phyloP scores from a whole-genome alignment of 2,888 invertebrate species.

The Deilephila porcellus region DNA sequence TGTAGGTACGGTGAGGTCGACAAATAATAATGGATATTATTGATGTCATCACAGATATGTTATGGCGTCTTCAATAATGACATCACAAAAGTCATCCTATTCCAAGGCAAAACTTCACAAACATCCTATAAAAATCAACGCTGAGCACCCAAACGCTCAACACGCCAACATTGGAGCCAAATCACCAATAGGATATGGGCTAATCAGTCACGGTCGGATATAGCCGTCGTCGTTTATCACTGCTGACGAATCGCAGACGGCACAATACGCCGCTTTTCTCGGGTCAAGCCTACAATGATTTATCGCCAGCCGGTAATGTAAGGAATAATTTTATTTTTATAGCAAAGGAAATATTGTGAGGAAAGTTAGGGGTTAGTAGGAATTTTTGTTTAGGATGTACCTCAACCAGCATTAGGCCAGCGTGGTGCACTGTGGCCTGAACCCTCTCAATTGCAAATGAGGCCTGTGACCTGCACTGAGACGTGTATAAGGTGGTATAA shows the following conservation, averaged over 20 bases:
- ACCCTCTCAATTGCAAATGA: too few relatives aligned
- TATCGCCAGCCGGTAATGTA: conserved; percentile 18
- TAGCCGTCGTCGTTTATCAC: conserved; percentile 27
- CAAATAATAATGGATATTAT: too few relatives aligned
- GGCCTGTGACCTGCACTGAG: too few relatives aligned
- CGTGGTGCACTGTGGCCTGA: too few relatives aligned
- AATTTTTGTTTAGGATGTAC: too few relatives aligned
- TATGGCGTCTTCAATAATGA: too few relatives aligned
- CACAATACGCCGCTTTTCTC: conserved; percentile 26
- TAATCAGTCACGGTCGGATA: conserved; percentile 20
- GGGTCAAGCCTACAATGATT: conserved; percentile 32
- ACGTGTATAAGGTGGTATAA: too few relatives aligned
- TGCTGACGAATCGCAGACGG: conserved; percentile 30
- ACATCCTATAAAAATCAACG: neutral
- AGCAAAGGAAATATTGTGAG: neutral
- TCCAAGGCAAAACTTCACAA: neutral
- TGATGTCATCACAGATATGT: too few relatives aligned
- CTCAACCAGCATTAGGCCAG: too few relatives aligned
- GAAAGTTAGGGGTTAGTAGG: too few relatives aligned
- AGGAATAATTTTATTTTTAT: conserved; percentile 30
- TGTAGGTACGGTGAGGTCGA: too few relatives aligned
- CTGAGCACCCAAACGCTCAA: conserved; percentile 5
- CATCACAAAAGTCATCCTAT: neutral
- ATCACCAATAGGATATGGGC: conserved; percentile 8
- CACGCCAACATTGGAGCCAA: neutral